phyloP scores from a whole-genome alignment of 2,113 vertebrate genomes.

The Kryptolebias marmoratus region DNA sequence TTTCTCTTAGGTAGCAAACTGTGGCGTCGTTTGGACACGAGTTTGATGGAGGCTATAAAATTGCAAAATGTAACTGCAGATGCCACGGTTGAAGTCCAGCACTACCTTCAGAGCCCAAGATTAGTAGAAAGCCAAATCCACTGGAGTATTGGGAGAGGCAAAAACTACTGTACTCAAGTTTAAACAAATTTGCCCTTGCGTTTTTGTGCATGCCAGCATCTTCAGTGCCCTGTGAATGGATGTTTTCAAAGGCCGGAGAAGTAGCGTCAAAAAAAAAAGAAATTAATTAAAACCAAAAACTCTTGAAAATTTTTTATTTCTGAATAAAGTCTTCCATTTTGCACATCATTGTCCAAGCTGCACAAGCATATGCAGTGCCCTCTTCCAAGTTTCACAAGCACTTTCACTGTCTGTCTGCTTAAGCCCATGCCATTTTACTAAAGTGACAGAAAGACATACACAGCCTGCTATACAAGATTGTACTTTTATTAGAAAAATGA shows the following conservation, averaged over 20 bases:
- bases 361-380: too few relatives aligned
- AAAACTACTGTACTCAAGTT: background rate
- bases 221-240: background rate
- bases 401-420: too few relatives aligned
- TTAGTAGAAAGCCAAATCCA: background rate
- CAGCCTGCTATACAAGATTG: too few relatives aligned
- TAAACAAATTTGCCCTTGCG: background rate
- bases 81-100: background rate
- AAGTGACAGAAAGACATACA: too few relatives aligned
- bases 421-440: too few relatives aligned
- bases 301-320: too few relatives aligned
- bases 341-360: too few relatives aligned
- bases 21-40: background rate
- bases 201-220: background rate
- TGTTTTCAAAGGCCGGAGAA: background rate
- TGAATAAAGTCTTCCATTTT: too few relatives aligned
- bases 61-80: background rate
- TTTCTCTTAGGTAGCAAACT: background rate
- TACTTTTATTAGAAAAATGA: too few relatives aligned
- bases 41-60: background rate
- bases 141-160: background rate
- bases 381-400: too few relatives aligned
- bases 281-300: too few relatives aligned
- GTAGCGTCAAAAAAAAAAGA: background rate
- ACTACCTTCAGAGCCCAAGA: background rate